A percentile compares a stretch with the other conserved stretches of the same genome.
These are phyloP conservation scores for Synergus itoensis DNA, from an alignment of 2,888 invertebrate genomes.

Conservation along the genomic window DNA sequence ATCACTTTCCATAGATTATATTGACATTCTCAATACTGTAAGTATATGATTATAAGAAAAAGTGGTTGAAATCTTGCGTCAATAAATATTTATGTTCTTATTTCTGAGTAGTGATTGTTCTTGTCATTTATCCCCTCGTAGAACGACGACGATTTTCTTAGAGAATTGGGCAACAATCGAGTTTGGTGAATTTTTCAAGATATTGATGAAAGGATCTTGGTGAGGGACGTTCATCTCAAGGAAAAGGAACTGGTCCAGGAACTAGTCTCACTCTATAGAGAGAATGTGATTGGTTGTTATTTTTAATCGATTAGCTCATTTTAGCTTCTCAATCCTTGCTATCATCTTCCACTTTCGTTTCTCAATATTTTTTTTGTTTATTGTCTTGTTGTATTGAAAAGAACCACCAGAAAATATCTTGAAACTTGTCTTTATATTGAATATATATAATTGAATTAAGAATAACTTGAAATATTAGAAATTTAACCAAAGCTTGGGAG, in stretches of 20 bases:
- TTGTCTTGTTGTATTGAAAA: not conserved
- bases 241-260: not conserved
- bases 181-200: not conserved
- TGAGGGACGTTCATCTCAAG: conserved; percentile 8
- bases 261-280: not conserved
- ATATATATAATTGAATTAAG: not conserved
- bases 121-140: not conserved
- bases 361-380: not conserved
- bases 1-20: conserved; percentile 22
- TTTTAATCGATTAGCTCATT: not conserved
- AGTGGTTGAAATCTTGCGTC: not conserved
- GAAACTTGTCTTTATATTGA: too few species aligned
- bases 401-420: not conserved
- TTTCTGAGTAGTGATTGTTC: conserved; percentile 23
- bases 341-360: conserved; percentile 18
- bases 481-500: not conserved
- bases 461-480: not conserved
- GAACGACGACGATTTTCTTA: not conserved
- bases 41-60: conserved; percentile 23
- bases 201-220: conserved; percentile 6
- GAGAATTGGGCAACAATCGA: not conserved
- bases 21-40: conserved; percentile 6
- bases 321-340: conserved; percentile 5
- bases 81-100: conserved; percentile 36
- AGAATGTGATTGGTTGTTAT: conserved; percentile 22